Evolutionary conservation across 2,888 invertebrate species (phyloP).

Genomic region (Fabriciana adippe): DNA sequence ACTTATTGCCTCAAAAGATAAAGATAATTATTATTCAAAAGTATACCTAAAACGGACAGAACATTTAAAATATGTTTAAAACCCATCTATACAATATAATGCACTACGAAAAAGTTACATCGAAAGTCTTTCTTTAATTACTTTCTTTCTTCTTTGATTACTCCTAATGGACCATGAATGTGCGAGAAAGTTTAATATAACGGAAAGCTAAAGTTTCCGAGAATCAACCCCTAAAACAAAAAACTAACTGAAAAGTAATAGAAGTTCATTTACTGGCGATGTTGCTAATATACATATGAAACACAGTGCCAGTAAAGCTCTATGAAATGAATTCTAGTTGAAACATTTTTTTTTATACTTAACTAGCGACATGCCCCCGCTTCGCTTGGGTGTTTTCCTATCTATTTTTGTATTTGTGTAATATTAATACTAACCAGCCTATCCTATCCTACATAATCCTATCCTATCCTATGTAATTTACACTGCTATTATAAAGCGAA

Average conservation of each 20-base stretch:
- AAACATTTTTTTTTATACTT: too few species aligned
- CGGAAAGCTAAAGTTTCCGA: conserved; percentile 13
- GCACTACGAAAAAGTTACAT: conserved; percentile 4
- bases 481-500: too few species aligned
- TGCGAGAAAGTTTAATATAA: conserved; percentile 17
- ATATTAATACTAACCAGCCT: too few species aligned
- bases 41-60: neutral
- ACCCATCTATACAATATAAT: neutral
- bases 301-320: too few species aligned
- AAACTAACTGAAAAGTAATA: neutral
- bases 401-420: too few species aligned
- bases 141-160: conserved; percentile 8
- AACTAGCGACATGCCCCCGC: too few species aligned
- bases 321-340: too few species aligned
- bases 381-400: too few species aligned
- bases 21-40: neutral
- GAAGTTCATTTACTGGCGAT: too few species aligned
- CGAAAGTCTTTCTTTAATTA: conserved; percentile 10
- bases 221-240: neutral
- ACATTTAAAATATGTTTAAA: neutral
- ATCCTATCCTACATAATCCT: too few species aligned
- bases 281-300: too few species aligned
- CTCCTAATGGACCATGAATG: conserved; percentile 21
- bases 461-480: too few species aligned
- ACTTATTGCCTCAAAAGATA: neutral